phyloP scores from a whole-genome alignment of 37 sponge, comb jelly and placozoan species.

The Agelas oroides region DNA sequence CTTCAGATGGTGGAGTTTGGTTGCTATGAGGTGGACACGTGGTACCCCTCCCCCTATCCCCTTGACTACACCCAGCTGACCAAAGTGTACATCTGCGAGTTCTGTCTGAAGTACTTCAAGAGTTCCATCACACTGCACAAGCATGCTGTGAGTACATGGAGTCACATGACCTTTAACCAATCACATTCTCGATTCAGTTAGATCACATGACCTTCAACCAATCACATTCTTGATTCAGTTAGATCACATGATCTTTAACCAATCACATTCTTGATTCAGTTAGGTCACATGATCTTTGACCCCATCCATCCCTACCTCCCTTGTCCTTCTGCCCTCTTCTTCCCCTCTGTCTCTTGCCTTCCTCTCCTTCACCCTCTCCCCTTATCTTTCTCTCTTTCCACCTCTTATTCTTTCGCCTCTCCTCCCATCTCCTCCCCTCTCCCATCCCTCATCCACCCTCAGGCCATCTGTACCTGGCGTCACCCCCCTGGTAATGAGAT shows the following conservation, averaged over 20 bases:
- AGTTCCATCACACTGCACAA: conserved; percentile 64
- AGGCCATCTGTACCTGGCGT: conserved; percentile 74
- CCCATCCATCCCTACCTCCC: background rate
- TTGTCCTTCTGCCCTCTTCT: too few relatives aligned
- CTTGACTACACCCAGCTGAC: conserved; percentile 71
- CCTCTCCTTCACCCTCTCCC: background rate
- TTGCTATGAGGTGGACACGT: conserved; percentile 71
- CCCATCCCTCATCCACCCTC: background rate
- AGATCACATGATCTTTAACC: too few relatives aligned
- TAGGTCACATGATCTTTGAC: too few relatives aligned
- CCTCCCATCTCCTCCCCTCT: too few relatives aligned
- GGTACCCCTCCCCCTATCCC: conserved; percentile 87
- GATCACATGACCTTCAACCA: too few relatives aligned
- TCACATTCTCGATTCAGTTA: too few relatives aligned
- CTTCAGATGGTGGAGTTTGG: conserved; percentile 68
- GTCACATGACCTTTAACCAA: too few relatives aligned
- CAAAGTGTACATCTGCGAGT: conserved; percentile 80
- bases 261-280: too few relatives aligned
- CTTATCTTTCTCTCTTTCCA: background rate
- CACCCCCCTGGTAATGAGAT: conserved; percentile 97
- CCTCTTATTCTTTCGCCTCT: too few relatives aligned
- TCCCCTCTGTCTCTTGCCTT: background rate
- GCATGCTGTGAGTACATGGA: conserved; percentile 51
- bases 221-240: too few relatives aligned
- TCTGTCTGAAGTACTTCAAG: conserved; percentile 86